phyloP scores from a whole-genome alignment of 2,113 vertebrate species.

The Suricata suricatta region DNA sequence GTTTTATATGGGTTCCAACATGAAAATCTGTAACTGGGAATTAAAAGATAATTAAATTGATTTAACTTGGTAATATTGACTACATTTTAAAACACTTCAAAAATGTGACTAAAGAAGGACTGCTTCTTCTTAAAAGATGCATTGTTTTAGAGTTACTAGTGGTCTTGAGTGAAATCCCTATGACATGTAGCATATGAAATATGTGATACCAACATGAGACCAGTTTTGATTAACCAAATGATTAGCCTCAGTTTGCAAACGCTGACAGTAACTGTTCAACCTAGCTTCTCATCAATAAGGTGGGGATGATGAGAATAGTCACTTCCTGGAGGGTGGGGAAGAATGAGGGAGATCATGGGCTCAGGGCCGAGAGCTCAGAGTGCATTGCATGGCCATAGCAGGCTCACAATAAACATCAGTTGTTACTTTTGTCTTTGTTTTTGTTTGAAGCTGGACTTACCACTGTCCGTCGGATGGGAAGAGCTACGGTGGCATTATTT shows the following conservation, averaged over 20 bases:
- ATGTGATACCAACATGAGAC: constrained; percentile 41
- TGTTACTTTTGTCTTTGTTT: background rate
- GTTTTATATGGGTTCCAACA: constrained; percentile 41
- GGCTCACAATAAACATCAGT: background rate
- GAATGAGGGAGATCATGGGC: background rate
- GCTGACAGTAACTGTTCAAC: background rate
- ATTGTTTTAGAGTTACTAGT: constrained; percentile 48
- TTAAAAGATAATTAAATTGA: constrained; percentile 29
- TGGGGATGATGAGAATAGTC: background rate
- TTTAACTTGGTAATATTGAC: background rate
- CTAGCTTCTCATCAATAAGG: background rate
- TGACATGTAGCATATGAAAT: constrained; percentile 50
- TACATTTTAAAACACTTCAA: background rate
- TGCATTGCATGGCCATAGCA: background rate
- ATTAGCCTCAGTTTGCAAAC: background rate
- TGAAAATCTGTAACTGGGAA: constrained; percentile 27
- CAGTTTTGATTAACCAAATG: constrained; percentile 45
- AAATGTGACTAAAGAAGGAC: background rate
- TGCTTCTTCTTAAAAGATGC: constrained; percentile 41
- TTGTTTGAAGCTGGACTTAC: background rate
- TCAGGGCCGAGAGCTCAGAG: background rate
- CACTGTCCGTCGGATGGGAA: background rate
- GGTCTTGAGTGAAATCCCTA: constrained; percentile 27
- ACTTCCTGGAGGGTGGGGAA: background rate
- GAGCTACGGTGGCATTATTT: background rate